These are phyloP conservation scores for Frieseomelitta varia DNA, from an alignment of 1,140 invertebrate genomes.

Conservation along the genomic window DNA sequence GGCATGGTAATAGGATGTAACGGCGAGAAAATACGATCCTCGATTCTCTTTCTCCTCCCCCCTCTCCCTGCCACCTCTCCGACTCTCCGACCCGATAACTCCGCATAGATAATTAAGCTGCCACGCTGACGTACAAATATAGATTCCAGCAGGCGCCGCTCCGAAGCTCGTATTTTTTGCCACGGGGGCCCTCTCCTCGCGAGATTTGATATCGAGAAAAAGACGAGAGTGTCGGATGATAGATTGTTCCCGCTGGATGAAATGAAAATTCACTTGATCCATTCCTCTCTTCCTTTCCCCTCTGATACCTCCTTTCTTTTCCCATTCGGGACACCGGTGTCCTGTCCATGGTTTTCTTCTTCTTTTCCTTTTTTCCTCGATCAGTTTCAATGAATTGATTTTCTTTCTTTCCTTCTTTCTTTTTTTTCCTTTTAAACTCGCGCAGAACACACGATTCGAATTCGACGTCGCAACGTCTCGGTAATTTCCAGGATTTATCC, in stretches of 20 bases:
- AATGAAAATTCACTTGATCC: slow-evolving; percentile 35
- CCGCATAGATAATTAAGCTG: slow-evolving; percentile 60
- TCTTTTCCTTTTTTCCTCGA: too few relatives aligned
- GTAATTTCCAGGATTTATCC: background rate
- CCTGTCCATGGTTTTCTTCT: background rate
- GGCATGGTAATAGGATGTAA: slow-evolving; percentile 60
- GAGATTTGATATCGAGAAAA: slow-evolving; percentile 30
- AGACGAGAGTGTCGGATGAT: slow-evolving; percentile 15
- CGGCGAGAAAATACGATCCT: slow-evolving; percentile 57
- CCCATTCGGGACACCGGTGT: background rate
- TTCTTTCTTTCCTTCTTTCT: too few relatives aligned
- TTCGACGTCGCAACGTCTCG: slow-evolving; percentile 1
- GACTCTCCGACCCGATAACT: slow-evolving; percentile 24
- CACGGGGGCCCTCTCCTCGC: background rate
- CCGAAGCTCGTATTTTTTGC: background rate
- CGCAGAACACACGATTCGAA: slow-evolving; percentile 10
- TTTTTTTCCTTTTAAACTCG: background rate
- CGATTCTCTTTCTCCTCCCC: slow-evolving; percentile 21
- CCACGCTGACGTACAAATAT: slow-evolving; percentile 12
- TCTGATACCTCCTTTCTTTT: background rate
- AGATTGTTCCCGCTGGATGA: slow-evolving; percentile 13
- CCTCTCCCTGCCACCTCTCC: background rate
- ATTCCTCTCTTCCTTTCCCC: background rate
- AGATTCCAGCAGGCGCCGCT: background rate
- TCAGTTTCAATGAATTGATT: background rate